phyloP scores from a whole-genome alignment of 2,888 invertebrate genomes.

The Arrhopalites spinosus region DNA sequence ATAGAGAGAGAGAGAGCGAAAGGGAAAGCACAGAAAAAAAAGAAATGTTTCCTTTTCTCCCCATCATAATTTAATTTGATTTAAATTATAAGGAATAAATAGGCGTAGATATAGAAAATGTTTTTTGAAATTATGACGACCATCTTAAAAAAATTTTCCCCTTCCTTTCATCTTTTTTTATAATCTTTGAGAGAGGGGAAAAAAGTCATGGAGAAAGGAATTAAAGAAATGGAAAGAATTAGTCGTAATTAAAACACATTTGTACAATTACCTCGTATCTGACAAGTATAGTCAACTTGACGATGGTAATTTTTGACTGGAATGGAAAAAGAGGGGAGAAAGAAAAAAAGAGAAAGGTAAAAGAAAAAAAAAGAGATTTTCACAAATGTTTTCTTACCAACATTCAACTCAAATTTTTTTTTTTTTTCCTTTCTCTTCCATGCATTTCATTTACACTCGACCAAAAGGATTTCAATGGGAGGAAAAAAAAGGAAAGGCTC shows the following conservation, averaged over 20 bases:
- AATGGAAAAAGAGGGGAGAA: background rate
- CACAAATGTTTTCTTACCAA: too few relatives aligned
- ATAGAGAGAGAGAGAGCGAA: background rate
- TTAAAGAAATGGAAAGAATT: background rate
- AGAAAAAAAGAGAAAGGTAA: background rate
- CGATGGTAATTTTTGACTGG: background rate
- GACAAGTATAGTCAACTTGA: background rate
- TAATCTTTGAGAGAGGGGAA: background rate
- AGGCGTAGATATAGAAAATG: background rate
- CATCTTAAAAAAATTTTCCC: background rate
- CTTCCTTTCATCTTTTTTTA: background rate
- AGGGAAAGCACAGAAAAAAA: too few relatives aligned
- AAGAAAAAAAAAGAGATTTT: background rate
- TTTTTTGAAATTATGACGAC: background rate
- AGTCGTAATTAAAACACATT: slow-evolving; percentile 13
- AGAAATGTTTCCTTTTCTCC: background rate
- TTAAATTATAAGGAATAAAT: background rate
- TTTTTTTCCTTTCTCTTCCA: background rate
- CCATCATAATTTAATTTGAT: background rate
- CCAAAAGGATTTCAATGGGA: slow-evolving; percentile 5
- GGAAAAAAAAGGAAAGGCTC: slow-evolving; percentile 3
- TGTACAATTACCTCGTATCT: background rate
- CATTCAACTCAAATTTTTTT: too few relatives aligned
- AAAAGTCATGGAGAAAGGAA: background rate
- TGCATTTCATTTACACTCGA: background rate